Base-by-base conservation (phyloP, 2,888 invertebrate genomes). In the Coelogynopora nodosa region DNA sequence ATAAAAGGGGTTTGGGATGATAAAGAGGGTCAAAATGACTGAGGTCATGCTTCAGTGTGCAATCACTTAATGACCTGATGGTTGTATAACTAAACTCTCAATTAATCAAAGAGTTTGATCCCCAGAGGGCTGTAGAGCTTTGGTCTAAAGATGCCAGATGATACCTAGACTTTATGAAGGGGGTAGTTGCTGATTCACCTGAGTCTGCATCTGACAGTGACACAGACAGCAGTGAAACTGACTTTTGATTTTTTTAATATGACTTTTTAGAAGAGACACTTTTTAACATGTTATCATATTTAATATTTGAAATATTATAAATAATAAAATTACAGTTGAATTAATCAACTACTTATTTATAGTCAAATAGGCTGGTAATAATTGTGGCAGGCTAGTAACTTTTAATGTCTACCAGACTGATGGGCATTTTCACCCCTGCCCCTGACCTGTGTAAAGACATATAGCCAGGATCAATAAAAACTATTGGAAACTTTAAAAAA, bases 121-220 rank as follows among this genome's bases (percentile, higher is more conserved):
- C 49, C 18, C 10, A 49, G 49, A 49, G 49, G 18, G 10, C 49
- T 49, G 49, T 49, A 13, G 49, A 49, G 49, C 18, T 49, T 49
- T 49, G 5, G 49, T 49, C 10, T 13, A 49, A n/a, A 49, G 5
- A 49, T 49, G 49, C 18, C 5, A 49, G 49, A 49, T 49, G 49
- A 13, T 49, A 49, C 18, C 49, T 49, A 13, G 49, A 49, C 18
- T 23, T 74, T 26, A 74, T 74, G 74, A 74, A 74, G 74, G 23
- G 74, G 74, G 18, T 26, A 74, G 74, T 74, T 10, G 5, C 74
- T 74, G 74, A 74, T 2, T 74, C 74, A 74, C 23, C 23, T 5
- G 74, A 74, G 74, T 74, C 74, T 49, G 49, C 49, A 74, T 74
- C 74, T 74, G 74, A 74, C 74, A 74, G 74, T 49, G 49, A 18